Conservation (phyloP, 2,113 vertebrate genomes). For the Sinocyclocheilus rhinocerous region DNA sequence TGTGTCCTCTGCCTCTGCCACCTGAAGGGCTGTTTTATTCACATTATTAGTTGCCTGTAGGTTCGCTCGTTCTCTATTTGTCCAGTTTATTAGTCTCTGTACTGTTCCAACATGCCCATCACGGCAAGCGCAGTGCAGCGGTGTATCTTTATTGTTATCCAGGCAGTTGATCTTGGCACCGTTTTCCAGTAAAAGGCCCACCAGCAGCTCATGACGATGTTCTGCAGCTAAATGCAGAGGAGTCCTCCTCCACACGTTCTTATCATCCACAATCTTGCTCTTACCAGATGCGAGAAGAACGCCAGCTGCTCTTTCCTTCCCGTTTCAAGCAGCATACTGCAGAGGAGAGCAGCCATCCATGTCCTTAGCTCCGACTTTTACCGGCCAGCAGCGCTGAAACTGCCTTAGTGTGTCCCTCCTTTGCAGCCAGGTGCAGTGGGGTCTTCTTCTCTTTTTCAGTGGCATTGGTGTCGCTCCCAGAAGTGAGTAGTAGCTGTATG, state of each 20-base stretch:
- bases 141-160: constrained; percentile 77
- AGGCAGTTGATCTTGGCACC: constrained; percentile 73
- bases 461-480: constrained; percentile 66
- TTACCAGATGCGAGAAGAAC: constrained; percentile 64
- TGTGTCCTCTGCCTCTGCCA: constrained; percentile 66
- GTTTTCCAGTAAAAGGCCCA: constrained; percentile 64
- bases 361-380: constrained; percentile 73
- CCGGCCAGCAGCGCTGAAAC: constrained; percentile 66
- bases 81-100: constrained; percentile 69
- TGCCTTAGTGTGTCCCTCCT: constrained; percentile 58
- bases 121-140: constrained; percentile 76
- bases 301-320: constrained; percentile 61
- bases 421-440: constrained; percentile 75
- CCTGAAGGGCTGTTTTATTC: constrained; percentile 77
- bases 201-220: constrained; percentile 65
- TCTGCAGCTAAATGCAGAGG: constrained; percentile 72
- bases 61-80: constrained; percentile 67
- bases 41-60: constrained; percentile 72
- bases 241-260: constrained; percentile 79
- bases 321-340: constrained; percentile 71
- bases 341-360: constrained; percentile 78
- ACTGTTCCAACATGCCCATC: constrained; percentile 65
- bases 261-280: constrained; percentile 74
- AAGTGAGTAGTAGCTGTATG: constrained; percentile 72
- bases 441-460: constrained; percentile 78